Percentiles rank a stretch among this genome's conserved stretches.
These are phyloP conservation scores for Pachycephala philippinensis DNA, from an alignment of 2,113 vertebrate genomes.

Conservation along the genomic window DNA sequence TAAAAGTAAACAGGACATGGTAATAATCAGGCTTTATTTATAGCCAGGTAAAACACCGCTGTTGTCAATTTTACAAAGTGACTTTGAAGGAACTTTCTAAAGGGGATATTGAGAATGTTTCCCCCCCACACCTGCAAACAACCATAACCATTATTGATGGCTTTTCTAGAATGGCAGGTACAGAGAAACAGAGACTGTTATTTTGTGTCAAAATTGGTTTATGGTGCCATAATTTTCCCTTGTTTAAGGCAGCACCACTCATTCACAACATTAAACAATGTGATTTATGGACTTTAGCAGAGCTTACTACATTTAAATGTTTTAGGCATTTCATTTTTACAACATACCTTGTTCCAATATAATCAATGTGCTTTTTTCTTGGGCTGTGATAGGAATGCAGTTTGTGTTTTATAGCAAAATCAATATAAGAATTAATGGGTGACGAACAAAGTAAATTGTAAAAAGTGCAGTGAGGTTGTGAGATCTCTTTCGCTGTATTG, in stretches of 20 bases:
- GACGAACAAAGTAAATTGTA: slow-evolving; percentile 58
- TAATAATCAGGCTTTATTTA: slow-evolving; percentile 74
- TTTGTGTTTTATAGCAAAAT: slow-evolving; percentile 76
- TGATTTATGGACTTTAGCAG: slow-evolving; percentile 75
- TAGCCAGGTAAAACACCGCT: background rate
- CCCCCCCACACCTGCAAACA: slow-evolving; percentile 56
- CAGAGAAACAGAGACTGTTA: slow-evolving; percentile 47
- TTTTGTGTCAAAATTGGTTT: slow-evolving; percentile 73
- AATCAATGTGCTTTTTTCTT: slow-evolving; percentile 70
- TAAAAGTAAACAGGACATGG: slow-evolving; percentile 70
- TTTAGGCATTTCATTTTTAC: slow-evolving; percentile 75
- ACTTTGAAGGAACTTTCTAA: slow-evolving; percentile 78
- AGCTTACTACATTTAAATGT: slow-evolving; percentile 74
- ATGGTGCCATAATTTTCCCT: slow-evolving; percentile 66
- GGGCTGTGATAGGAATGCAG: slow-evolving; percentile 52
- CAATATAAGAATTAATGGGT: slow-evolving; percentile 76
- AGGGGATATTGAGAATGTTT: slow-evolving; percentile 49
- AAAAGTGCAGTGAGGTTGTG: slow-evolving; percentile 13
- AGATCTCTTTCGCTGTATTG: slow-evolving; percentile 12
- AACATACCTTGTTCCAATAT: slow-evolving; percentile 73
- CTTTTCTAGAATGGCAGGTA: slow-evolving; percentile 59
- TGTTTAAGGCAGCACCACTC: slow-evolving; percentile 72
- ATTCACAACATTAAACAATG: slow-evolving; percentile 69
- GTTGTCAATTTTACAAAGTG: slow-evolving; percentile 65
- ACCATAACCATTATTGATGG: slow-evolving; percentile 72